Evolutionary conservation across 30 jellyfish, hydroid and myxozoan genomes (phyloP), one percentile per base, ranked within the genome.

Genomic region (Turritopsis rubra): DNA sequence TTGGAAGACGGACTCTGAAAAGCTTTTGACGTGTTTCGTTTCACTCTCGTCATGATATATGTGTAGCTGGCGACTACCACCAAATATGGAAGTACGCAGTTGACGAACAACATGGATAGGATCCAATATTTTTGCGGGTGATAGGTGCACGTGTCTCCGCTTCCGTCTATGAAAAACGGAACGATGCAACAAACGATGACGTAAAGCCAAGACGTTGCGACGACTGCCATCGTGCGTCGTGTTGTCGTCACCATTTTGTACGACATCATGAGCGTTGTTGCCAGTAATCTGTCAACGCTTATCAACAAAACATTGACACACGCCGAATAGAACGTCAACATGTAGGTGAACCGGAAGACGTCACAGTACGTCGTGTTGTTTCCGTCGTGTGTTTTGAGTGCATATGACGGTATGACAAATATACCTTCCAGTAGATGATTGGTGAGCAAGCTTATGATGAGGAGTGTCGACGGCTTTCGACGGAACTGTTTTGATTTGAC

Each of bases 391-490:
- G 65, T 19, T 18, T 22, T 31, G 21, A 83, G 21, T 24, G 87
- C 87, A 60, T 83, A 83, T 22, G 28, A 9, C 41, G 90, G 90
- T 78, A 83, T 71, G 66, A 83, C 90, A 17, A 83, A 17, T 22
- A 83, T 54, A 8, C 90, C 90, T 83, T 83, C 88, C 18, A 66
- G 53, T 60, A 83, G 65, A 72, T 83, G 90, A 17, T 28, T 83
- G 16, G 28, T 7, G 20, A 83, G 60, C 18, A 83, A 65, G 70
- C 77, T 74, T 18, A 31, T 24, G 1, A 74, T 28, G 1, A 75
- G 18, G 1, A 83, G 26, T 8, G 25, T 72, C 8, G 79, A 52
- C 0, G 90, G 87, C 29, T 75, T 73, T 71, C 24, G 19, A 0
- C 75, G 81, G 0, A 83, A 81, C 25, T 41, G 20, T 52, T 52